Evolutionary conservation across 2,113 vertebrate species (phyloP).

Genomic region (Labrus mixtus): DNA sequence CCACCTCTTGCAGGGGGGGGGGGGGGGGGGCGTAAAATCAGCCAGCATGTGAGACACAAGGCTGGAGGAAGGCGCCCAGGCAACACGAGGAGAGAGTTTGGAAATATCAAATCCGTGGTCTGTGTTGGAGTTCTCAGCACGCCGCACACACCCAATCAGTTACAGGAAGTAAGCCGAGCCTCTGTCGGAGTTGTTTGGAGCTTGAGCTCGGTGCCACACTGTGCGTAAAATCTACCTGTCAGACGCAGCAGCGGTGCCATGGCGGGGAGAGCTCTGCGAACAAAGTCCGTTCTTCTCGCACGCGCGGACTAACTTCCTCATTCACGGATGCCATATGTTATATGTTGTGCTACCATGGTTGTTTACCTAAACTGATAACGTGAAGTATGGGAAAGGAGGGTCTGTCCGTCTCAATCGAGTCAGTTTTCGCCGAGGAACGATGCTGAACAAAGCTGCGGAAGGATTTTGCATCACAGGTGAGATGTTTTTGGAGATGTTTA

Average conservation of each 20-base stretch:
- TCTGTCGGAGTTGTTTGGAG: slow-evolving; percentile 57
- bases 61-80: slow-evolving; percentile 22
- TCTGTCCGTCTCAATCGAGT: slow-evolving; percentile 54
- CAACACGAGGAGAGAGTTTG: slow-evolving; percentile 18
- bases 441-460: slow-evolving; percentile 63
- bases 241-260: slow-evolving; percentile 60
- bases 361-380: slow-evolving; percentile 39
- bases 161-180: slow-evolving; percentile 40
- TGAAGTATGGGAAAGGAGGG: slow-evolving; percentile 47
- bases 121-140: slow-evolving; percentile 43
- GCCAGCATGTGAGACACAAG: slow-evolving; percentile 5
- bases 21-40: slow-evolving; percentile 9
- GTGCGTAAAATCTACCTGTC: slow-evolving; percentile 74
- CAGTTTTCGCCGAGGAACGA: slow-evolving; percentile 65
- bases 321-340: slow-evolving; percentile 25
- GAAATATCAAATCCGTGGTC: slow-evolving; percentile 36
- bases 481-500: slow-evolving; percentile 13
- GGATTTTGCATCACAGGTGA: slow-evolving; percentile 71
- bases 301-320: slow-evolving; percentile 35
- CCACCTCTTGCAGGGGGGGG: slow-evolving; percentile 18
- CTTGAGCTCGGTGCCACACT: slow-evolving; percentile 48
- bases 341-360: slow-evolving; percentile 11
- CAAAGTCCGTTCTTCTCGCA: slow-evolving; percentile 27
- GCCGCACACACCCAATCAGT: slow-evolving; percentile 59
- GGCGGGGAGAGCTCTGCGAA: slow-evolving; percentile 34